Conservation (phyloP, 2,888 invertebrate genomes). For the Spilarctia lutea region DNA sequence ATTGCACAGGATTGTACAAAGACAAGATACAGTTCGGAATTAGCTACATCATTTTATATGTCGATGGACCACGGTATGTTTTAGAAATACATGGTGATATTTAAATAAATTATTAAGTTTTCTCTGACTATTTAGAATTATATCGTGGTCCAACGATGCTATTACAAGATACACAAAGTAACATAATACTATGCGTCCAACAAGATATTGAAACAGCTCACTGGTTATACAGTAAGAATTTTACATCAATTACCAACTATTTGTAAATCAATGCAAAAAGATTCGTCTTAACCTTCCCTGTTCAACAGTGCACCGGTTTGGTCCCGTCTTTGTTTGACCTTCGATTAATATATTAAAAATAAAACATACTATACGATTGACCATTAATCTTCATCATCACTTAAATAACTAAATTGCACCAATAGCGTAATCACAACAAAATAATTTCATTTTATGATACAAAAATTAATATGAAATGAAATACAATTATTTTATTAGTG, state of each 20-base stretch:
- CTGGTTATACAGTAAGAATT: slow-evolving; percentile 31
- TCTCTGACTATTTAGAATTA: slow-evolving; percentile 22
- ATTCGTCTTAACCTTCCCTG: slow-evolving; percentile 67
- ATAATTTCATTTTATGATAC: slow-evolving; percentile 35
- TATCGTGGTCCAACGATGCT: slow-evolving; percentile 45
- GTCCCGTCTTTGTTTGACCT: slow-evolving; percentile 70
- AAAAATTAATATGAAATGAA: slow-evolving; percentile 41
- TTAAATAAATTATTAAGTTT: slow-evolving; percentile 13
- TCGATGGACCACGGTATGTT: slow-evolving; percentile 50
- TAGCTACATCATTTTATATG: slow-evolving; percentile 29
- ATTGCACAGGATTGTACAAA: slow-evolving; percentile 48
- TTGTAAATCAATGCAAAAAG: slow-evolving; percentile 52
- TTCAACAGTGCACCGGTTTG: slow-evolving; percentile 82
- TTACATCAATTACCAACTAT: slow-evolving; percentile 19
- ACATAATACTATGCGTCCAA: slow-evolving; percentile 35
- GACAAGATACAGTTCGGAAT: slow-evolving; percentile 35
- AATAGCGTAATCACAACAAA: background rate
- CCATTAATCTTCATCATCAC: background rate
- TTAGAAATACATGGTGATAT: slow-evolving; percentile 22
- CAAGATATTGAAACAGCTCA: slow-evolving; percentile 72
- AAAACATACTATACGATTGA: background rate
- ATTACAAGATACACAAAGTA: slow-evolving; percentile 35
- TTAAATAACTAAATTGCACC: slow-evolving; percentile 1
- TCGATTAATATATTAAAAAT: slow-evolving; percentile 13
- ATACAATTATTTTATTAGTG: background rate